Base-by-base conservation (phyloP, 30 jellyfish, hydroid and myxozoan genomes). In the Aurelia sp. region DNA sequence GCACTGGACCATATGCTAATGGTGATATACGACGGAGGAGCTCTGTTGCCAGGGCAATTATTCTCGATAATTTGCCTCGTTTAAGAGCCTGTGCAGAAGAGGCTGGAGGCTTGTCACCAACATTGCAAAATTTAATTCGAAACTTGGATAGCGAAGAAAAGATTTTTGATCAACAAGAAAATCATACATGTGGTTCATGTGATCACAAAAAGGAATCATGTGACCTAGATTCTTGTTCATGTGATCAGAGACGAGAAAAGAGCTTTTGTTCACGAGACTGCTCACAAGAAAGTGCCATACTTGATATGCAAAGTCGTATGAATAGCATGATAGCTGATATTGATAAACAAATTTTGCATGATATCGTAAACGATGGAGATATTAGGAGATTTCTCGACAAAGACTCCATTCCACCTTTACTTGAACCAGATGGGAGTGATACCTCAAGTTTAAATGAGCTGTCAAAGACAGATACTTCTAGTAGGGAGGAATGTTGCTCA, bases 1-100 rank as follows among this genome's bases (percentile, higher is more conserved):
- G 72, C 24, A 44, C 74, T 21, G 88, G 80, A 41, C 76, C 67
- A 18, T 60, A 33, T 48, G 63, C 75, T 20, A 69, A 72, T 69
- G 73, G 82, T 3, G 92, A 82, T 57, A 63, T 83, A 3, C 58
- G 86, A 58, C 86, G 92, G 50, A 40, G 92, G 41, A 83, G 92
- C 80, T 83, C 92, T 5, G 86, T 74, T 69, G 73, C 96, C 30
- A 76, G 90, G 81, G 96, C 96, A 27, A 76, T 76, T 19, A 67
- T 87, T 31, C 96, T 87, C 50, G 96, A 87, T 64, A 87, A 87
- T 51, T 67, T 87, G 83, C 92, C 92, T 72, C 92, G 86, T 69
- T 70, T 83, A 41, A 72, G 92, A 33, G 86, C 92, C 4, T 83
- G 67, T 15, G 82, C 92, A 59, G 86, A n/a, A 11, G 92, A 83